phyloP scores from a whole-genome alignment of 2,797 vertebrate genomes.

The Orestias chungarensis region DNA sequence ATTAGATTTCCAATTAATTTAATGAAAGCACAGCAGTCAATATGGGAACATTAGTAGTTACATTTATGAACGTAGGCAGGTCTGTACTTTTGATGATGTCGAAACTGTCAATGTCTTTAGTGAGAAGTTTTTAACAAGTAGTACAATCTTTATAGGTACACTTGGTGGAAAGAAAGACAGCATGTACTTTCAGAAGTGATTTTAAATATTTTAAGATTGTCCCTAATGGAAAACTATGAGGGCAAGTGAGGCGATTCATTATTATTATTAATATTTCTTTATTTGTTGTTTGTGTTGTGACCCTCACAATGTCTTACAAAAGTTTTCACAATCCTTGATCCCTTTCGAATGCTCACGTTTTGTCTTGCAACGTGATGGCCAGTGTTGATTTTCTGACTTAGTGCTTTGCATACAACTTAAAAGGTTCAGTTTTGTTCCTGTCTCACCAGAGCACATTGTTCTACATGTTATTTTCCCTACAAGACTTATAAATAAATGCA shows the following conservation, averaged over 20 bases:
- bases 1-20: conserved; percentile 24
- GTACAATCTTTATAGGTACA: conserved; percentile 9
- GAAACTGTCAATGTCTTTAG: neutral
- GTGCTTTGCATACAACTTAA: neutral
- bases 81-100: neutral
- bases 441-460: neutral
- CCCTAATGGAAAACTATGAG: too few species aligned
- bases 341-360: neutral
- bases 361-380: neutral
- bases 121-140: conserved; percentile 7
- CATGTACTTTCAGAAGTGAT: neutral
- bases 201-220: neutral
- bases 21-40: conserved; percentile 20
- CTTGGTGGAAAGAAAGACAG: neutral
- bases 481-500: neutral
- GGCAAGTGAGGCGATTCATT: too few species aligned
- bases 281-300: too few species aligned
- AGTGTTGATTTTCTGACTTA: neutral
- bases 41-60: conserved; percentile 24
- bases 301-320: too few species aligned
- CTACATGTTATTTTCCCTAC: neutral
- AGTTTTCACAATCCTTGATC: neutral
- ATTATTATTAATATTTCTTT: neutral
- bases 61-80: conserved; percentile 20
- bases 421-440: neutral